Conservation (phyloP, 2,797 vertebrate species). For the Sebastes diploproa region DNA sequence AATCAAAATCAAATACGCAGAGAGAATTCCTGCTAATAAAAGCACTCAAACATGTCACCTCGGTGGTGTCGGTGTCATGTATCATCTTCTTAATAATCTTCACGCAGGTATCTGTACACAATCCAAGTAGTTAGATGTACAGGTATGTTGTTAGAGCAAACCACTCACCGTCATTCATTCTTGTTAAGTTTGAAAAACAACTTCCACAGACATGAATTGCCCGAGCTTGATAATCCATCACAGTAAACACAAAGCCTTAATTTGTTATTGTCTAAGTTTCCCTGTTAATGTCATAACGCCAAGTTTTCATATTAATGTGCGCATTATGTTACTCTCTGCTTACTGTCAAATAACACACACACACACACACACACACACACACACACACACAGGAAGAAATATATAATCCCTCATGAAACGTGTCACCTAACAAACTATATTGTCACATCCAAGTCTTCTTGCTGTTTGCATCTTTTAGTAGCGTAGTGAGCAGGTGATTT, state of each 20-base stretch:
- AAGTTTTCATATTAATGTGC: background rate
- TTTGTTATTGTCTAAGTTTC: conserved; percentile 6
- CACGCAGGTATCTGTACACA: background rate
- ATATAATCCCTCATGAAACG: conserved; percentile 13
- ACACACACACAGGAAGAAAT: background rate
- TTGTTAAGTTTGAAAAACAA: background rate
- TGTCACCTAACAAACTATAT: background rate
- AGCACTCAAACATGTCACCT: background rate
- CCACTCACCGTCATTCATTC: background rate
- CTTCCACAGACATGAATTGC: background rate
- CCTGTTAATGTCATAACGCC: background rate
- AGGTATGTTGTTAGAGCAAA: background rate
- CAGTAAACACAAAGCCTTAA: background rate
- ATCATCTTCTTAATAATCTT: background rate
- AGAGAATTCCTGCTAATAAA: conserved; percentile 12
- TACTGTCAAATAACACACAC: conserved; percentile 4
- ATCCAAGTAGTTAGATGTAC: background rate
- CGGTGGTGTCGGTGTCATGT: background rate
- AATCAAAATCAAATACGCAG: conserved; percentile 38
- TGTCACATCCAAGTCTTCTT: background rate
- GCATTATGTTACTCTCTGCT: background rate
- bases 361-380: background rate
- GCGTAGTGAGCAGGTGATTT: background rate
- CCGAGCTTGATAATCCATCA: background rate
- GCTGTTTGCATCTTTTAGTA: background rate